Percentiles rank a stretch among this genome's conserved stretches.
These are phyloP conservation scores for Merops nubicus DNA, from an alignment of 2,113 vertebrate genomes.

Conservation along the genomic window DNA sequence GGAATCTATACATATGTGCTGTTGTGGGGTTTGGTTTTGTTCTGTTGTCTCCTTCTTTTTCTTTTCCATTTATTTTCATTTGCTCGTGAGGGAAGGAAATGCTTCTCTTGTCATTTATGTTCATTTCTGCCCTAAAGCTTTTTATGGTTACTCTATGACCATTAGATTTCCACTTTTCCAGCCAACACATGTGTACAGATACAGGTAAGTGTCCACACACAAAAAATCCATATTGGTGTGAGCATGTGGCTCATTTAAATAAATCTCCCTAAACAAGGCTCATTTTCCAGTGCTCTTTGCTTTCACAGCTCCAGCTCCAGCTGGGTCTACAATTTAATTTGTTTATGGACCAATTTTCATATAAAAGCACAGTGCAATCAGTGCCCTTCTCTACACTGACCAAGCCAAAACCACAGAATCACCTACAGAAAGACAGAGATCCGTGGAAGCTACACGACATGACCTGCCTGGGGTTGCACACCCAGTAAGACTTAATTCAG, in stretches of 20 bases:
- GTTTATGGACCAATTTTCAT: background rate
- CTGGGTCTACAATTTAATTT: background rate
- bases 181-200: background rate
- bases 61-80: too few relatives aligned
- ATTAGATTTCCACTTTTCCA: background rate
- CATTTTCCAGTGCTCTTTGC: background rate
- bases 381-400: background rate
- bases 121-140: background rate
- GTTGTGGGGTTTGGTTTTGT: background rate
- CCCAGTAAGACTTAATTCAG: background rate
- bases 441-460: fast-evolving
- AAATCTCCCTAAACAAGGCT: background rate
- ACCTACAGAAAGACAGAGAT: background rate
- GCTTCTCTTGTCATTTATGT: background rate
- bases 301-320: background rate
- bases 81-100: background rate
- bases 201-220: background rate
- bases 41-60: fast-evolving
- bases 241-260: background rate
- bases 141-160: background rate
- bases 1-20: fast-evolving
- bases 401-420: background rate
- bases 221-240: fast-evolving
- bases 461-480: background rate
- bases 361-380: background rate